A percentile compares a stretch with the other conserved stretches of the same genome.
Evolutionary conservation across 2,113 vertebrate species (phyloP).

Genomic region (Gallinago paraguaiae): DNA sequence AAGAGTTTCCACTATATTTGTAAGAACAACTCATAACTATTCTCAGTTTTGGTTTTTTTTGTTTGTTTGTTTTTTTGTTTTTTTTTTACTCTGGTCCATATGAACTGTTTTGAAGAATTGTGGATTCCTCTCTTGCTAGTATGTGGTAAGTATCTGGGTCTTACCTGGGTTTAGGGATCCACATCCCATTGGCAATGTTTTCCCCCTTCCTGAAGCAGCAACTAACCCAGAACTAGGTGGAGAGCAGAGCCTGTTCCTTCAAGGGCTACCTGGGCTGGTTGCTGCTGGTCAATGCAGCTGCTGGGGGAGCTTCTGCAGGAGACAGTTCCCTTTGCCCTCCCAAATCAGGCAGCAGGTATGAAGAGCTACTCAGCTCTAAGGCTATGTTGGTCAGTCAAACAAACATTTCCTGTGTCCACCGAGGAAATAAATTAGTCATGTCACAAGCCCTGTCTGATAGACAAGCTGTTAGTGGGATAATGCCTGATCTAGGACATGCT

Average conservation of each 20-base stretch:
- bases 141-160: not conserved
- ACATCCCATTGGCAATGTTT: fast-evolving
- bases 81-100: too few relatives aligned
- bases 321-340: not conserved
- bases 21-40: not conserved
- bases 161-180: not conserved
- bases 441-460: not conserved
- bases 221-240: not conserved
- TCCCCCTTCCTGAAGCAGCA: not conserved
- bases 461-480: not conserved
- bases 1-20: not conserved
- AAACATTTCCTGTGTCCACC: not conserved
- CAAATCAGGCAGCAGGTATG: not conserved
- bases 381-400: not conserved
- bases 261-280: not conserved
- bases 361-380: not conserved
- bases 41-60: not conserved
- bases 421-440: not conserved
- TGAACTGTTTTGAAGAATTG: too few relatives aligned
- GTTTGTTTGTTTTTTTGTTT: too few relatives aligned
- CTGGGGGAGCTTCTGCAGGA: not conserved
- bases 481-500: not conserved
- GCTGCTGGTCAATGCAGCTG: not conserved
- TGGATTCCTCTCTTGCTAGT: not conserved
- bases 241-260: not conserved